Evolutionary conservation across 2,888 invertebrate species (phyloP), one percentile per base, ranked within the genome.

Genomic region (Arrhopalites spinosus): DNA sequence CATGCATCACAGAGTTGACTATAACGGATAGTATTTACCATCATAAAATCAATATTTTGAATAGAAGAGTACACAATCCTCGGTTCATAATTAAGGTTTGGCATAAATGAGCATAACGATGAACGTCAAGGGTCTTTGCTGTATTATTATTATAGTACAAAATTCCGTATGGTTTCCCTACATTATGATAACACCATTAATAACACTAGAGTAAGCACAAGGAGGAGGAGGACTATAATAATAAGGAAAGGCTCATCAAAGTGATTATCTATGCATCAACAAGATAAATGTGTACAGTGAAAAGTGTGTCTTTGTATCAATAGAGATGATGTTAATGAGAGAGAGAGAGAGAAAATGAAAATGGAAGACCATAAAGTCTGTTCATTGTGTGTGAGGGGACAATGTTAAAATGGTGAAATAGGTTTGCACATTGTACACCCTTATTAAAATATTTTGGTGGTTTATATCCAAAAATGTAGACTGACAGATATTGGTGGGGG

Each of bases 401-500:
- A 36, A 36, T 36, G 36, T 36, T 7, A 11, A 36, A 11, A 7
- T n/a, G 50, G 20, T 50, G 50, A 8, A 20, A 3, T 50, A 8
- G 50, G 50, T 15, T 50, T 5, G 50, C 50, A 11, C 8, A 17
- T 17, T 20, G 23, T 23, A 53, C n/a, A n/a, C 20, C 13, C n/a
- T 20, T 53, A n/a, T 53, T 1, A 20, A 50, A 20, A 50, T 50
- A 53, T 53, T 53, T 53, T 53, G 2, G 11, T 53, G 36, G 36
- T 36, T 36, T 36, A 13, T 63, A 67, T 23, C n/a, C 53, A n/a
- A 53, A 53, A 47, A n/a, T 56, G 56, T 20, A n/a, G 29, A 15
- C 63, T 63, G 63, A 17, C 29, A 66, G 66, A 53, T 53, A 64
- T 66, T 66, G 36, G 64, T 53, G 66, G 50, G 53, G 47, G 63